phyloP scores from a whole-genome alignment of 2,113 vertebrate genomes.

The Leptodactylus fuscus region DNA sequence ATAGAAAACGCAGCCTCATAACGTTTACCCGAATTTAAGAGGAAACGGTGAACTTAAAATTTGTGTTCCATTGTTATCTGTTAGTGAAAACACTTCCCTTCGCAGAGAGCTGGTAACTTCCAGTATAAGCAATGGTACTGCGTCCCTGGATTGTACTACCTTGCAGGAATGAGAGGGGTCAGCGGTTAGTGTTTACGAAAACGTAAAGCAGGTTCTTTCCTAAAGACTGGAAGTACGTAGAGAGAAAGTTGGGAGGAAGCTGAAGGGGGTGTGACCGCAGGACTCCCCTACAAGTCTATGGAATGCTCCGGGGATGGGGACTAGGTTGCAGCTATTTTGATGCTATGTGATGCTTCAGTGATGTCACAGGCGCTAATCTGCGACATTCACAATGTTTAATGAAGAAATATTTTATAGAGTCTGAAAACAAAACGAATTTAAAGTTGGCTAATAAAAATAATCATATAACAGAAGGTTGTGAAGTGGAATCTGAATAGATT shows the following conservation, averaged over 20 bases:
- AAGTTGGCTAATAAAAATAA: too few relatives aligned
- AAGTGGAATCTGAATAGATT: too few relatives aligned
- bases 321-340: neutral
- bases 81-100: neutral
- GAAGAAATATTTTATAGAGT: too few relatives aligned
- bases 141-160: neutral
- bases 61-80: too few relatives aligned
- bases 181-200: neutral
- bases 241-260: neutral
- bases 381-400: neutral
- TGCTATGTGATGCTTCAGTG: neutral
- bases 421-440: too few relatives aligned
- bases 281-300: neutral
- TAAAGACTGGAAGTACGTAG: neutral
- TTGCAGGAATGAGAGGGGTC: neutral
- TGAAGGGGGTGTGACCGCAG: constrained; percentile 6
- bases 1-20: too few relatives aligned
- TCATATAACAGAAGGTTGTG: too few relatives aligned
- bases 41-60: too few relatives aligned
- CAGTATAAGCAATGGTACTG: neutral
- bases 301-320: neutral
- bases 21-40: too few relatives aligned
- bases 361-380: neutral
- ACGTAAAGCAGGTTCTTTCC: too few relatives aligned
- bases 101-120: neutral